Percentiles rank a stretch among this genome's conserved stretches.
Conservation (phyloP, 2,888 invertebrate genomes). For the Rhorus exstirpatorius region DNA sequence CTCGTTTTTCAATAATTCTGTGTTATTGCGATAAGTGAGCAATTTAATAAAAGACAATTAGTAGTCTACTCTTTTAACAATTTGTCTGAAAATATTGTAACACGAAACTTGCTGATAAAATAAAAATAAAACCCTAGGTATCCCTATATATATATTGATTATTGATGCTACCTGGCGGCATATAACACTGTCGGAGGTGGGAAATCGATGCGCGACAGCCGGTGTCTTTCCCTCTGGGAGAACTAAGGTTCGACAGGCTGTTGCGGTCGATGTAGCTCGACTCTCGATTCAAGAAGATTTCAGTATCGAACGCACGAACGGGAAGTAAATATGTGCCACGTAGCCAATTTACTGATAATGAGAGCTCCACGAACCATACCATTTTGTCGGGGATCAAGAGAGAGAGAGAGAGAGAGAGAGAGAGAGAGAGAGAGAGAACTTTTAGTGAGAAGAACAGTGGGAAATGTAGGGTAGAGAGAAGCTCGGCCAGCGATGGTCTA, state of each 20-base stretch:
- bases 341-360: constrained; percentile 34
- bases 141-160: no score
- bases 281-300: constrained; percentile 47
- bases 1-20: no score
- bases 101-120: no score
- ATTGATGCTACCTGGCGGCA: not conserved
- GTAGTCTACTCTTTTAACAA: no score
- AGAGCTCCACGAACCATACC: not conserved
- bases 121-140: no score
- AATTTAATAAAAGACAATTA: no score
- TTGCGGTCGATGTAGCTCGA: constrained; percentile 38
- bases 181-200: constrained; percentile 43
- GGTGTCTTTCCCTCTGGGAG: constrained; percentile 31
- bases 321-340: constrained; percentile 1
- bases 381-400: not conserved
- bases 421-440: not conserved
- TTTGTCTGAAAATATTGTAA: no score
- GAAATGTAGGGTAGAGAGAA: not conserved
- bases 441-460: not conserved
- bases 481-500: constrained; percentile 49
- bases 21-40: no score
- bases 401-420: not conserved
- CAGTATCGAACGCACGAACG: not conserved
- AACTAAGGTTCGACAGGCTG: constrained; percentile 54
- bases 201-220: constrained; percentile 61